Conservation (phyloP, 2,113 vertebrate species). For the Toxotes jaculatrix region DNA sequence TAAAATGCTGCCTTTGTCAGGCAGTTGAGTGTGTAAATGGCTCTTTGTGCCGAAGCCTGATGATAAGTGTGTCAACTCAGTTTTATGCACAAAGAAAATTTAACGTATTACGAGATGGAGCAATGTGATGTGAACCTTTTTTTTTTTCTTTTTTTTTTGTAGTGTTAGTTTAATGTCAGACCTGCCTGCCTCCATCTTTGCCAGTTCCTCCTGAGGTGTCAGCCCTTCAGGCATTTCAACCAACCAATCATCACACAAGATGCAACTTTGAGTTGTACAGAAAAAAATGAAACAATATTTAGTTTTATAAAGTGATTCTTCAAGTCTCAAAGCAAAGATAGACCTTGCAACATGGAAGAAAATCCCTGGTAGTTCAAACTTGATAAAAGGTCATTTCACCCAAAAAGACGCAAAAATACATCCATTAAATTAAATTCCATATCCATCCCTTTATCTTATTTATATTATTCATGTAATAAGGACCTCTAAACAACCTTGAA, state of each 20-base stretch:
- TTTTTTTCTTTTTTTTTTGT: neutral
- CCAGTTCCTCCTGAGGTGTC: neutral
- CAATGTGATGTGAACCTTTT: neutral
- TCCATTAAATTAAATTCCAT: no score
- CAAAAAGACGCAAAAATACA: neutral
- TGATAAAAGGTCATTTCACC: neutral
- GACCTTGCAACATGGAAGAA: neutral
- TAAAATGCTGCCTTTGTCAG: neutral
- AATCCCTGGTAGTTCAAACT: neutral
- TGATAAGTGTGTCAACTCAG: neutral
- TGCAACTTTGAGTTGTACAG: neutral
- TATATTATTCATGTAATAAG: no score
- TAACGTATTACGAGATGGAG: neutral
- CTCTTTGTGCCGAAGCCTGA: constrained; percentile 6
- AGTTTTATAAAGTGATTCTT: neutral
- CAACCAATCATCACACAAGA: neutral
- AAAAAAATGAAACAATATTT: neutral
- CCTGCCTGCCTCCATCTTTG: neutral
- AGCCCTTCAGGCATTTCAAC: neutral
- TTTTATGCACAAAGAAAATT: neutral
- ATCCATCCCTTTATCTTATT: no score
- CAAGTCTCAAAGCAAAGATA: neutral
- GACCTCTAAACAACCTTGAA: no score
- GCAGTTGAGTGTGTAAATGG: neutral
- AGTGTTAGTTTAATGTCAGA: neutral